Percentiles rank a stretch among this genome's conserved stretches.
Conservation (phyloP, 2,797 vertebrate genomes). For the Sebastes hubbsi region DNA sequence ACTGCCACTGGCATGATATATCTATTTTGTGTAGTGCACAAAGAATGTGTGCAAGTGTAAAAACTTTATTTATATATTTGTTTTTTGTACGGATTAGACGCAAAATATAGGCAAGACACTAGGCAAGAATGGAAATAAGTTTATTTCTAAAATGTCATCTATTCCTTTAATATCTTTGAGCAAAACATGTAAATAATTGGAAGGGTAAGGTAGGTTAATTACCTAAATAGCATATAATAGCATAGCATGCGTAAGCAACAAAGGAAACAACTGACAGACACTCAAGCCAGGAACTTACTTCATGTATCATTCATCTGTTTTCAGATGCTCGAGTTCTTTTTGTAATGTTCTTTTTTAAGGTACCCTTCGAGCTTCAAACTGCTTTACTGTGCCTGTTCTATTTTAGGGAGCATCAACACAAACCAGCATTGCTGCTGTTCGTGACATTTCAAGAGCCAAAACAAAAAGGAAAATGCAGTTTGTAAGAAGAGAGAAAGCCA, state of each 20-base stretch:
- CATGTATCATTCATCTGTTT: background rate
- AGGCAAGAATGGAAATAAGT: background rate
- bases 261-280: background rate
- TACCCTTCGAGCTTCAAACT: background rate
- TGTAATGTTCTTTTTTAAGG: background rate
- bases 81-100: too few species aligned
- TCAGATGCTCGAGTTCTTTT: background rate
- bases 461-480: background rate
- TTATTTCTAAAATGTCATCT: background rate
- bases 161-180: background rate
- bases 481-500: background rate
- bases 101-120: too few species aligned
- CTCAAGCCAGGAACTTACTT: background rate
- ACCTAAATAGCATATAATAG: background rate
- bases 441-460: constrained; percentile 20
- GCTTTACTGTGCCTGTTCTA: background rate
- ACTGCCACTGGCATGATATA: background rate
- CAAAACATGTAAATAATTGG: background rate
- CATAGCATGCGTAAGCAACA: too few species aligned
- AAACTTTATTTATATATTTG: background rate
- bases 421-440: background rate
- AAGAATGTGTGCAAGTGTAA: too few species aligned
- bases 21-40: background rate
- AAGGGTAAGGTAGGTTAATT: background rate
- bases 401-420: constrained; percentile 4